A percentile compares a stretch with the other conserved stretches of the same genome.
These are phyloP conservation scores for Syngnathus acus DNA, from an alignment of 2,797 vertebrate species.

Conservation along the genomic window DNA sequence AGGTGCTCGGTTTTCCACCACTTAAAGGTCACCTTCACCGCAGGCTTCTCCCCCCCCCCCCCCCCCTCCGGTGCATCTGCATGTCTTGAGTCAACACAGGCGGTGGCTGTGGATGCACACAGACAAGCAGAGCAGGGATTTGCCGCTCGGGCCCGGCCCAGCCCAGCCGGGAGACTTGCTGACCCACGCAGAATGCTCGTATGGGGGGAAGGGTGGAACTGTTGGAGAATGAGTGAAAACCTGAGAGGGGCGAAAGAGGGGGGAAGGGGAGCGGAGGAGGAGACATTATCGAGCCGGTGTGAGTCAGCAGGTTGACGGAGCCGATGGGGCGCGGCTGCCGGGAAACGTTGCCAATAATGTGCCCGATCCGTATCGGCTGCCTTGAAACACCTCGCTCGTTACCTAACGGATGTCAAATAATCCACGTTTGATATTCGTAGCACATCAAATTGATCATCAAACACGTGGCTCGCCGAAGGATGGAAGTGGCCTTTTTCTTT, in stretches of 20 bases:
- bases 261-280: slow-evolving; percentile 16
- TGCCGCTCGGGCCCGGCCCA: slow-evolving; percentile 39
- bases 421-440: not conserved
- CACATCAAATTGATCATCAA: not conserved
- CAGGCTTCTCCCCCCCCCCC: not conserved
- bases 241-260: slow-evolving; percentile 25
- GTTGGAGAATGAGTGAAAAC: slow-evolving; percentile 15
- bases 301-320: slow-evolving; percentile 70
- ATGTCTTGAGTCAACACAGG: slow-evolving; percentile 1
- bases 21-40: slow-evolving; percentile 3
- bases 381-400: slow-evolving; percentile 7
- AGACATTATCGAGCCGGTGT: slow-evolving; percentile 69
- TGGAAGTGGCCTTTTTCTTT: slow-evolving; percentile 1
- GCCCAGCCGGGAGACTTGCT: slow-evolving; percentile 53
- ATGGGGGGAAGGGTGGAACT: slow-evolving; percentile 30
- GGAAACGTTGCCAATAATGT: slow-evolving; percentile 22
- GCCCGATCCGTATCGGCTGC: not conserved
- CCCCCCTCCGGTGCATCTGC: not conserved
- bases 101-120: not conserved
- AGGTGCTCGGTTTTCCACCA: not conserved
- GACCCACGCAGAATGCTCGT: slow-evolving; percentile 56
- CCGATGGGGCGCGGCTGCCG: slow-evolving; percentile 53
- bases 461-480: not conserved
- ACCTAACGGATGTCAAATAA: not conserved
- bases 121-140: slow-evolving; percentile 19